A percentile compares a stretch with the other conserved stretches of the same genome.
These are phyloP conservation scores for Aphelenchoides fujianensis DNA, from an alignment of 1,140 invertebrate species.

Conservation along the genomic window DNA sequence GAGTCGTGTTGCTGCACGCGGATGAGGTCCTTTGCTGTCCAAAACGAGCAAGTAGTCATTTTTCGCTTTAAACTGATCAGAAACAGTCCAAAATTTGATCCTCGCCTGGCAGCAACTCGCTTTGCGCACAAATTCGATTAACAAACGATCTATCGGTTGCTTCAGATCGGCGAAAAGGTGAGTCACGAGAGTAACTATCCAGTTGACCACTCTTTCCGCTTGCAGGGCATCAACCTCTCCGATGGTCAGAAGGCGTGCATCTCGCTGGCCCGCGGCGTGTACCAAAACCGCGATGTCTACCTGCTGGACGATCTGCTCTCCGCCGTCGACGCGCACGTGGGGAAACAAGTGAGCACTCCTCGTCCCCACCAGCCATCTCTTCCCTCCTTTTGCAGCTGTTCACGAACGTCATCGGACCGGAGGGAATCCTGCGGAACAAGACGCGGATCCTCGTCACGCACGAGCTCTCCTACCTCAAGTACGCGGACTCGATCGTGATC, in stretches of 20 bases:
- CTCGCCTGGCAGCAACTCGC: too few species aligned
- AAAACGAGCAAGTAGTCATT: too few species aligned
- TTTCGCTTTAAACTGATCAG: too few species aligned
- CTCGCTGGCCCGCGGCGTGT: slow-evolving; percentile 70
- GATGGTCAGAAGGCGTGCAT: slow-evolving; percentile 79
- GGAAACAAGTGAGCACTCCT: slow-evolving; percentile 70
- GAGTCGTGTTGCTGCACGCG: too few species aligned
- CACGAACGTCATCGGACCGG: slow-evolving; percentile 63
- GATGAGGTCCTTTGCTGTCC: too few species aligned
- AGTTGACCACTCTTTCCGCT: slow-evolving; percentile 3
- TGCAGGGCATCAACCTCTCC: slow-evolving; percentile 68
- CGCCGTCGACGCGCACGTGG: slow-evolving; percentile 71
- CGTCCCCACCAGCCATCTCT: too few species aligned
- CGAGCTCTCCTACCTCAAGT: slow-evolving; percentile 40
- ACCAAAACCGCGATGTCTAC: slow-evolving; percentile 70
- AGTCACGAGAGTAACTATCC: background rate
- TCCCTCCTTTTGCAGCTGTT: slow-evolving; percentile 64
- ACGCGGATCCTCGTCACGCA: slow-evolving; percentile 43
- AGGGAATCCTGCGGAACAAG: slow-evolving; percentile 56
- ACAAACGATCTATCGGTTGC: too few species aligned
- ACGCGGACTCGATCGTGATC: slow-evolving; percentile 40
- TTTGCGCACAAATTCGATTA: too few species aligned
- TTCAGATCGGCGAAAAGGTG: slow-evolving; percentile 59
- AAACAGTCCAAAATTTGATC: too few species aligned
- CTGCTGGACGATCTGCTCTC: slow-evolving; percentile 73